Conservation (phyloP, 2,888 invertebrate genomes). For the Panzeria rudis region DNA sequence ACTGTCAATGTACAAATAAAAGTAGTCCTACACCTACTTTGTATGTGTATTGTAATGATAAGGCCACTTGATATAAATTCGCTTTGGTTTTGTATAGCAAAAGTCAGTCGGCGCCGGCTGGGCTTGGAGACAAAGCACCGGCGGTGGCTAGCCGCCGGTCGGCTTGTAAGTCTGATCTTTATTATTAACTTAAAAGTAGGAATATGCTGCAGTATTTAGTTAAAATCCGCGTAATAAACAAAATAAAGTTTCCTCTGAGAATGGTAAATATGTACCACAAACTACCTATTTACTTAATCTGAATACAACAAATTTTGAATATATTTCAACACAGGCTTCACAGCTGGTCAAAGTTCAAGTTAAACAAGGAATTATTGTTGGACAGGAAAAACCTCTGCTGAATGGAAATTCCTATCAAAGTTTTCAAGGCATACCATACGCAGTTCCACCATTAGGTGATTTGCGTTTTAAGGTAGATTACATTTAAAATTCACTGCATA, state of each 20-base stretch:
- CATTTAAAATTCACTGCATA: neutral
- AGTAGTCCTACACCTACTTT: too few relatives aligned
- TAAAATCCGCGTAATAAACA: conserved; percentile 11
- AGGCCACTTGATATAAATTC: too few relatives aligned
- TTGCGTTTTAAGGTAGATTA: conserved; percentile 81
- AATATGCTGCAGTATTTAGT: conserved; percentile 43
- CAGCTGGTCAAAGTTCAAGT: conserved; percentile 79
- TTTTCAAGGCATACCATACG: conserved; percentile 86
- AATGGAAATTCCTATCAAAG: conserved; percentile 83
- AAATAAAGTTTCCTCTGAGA: conserved; percentile 23
- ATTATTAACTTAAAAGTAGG: too few relatives aligned
- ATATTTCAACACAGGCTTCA: conserved; percentile 22
- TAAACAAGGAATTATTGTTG: conserved; percentile 84
- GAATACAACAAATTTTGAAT: neutral
- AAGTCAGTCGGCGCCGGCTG: too few relatives aligned
- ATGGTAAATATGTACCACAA: conserved; percentile 44
- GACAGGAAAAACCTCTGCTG: conserved; percentile 81
- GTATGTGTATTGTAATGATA: too few relatives aligned
- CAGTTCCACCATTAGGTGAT: conserved; percentile 85
- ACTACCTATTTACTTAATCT: too few relatives aligned
- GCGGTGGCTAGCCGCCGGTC: too few relatives aligned
- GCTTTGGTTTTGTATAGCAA: too few relatives aligned
- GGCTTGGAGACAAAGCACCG: too few relatives aligned
- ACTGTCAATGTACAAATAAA: too few relatives aligned
- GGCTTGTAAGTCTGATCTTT: too few relatives aligned